Conservation (phyloP, 2,797 vertebrate genomes). For the Enteromius fasciolatus region DNA sequence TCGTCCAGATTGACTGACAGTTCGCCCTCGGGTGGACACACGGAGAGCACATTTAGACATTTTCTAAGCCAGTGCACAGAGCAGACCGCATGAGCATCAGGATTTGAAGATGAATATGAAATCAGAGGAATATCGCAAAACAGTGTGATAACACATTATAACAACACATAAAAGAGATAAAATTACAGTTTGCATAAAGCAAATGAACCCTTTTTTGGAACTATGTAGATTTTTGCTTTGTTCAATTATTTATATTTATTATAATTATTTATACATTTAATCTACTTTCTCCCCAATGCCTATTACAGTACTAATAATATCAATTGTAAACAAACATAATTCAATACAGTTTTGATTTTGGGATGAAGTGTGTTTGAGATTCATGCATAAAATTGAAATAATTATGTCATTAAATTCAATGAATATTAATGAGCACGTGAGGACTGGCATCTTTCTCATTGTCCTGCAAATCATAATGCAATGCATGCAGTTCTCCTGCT, state of each 20-base stretch:
- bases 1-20: neutral
- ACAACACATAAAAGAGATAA: neutral
- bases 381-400: neutral
- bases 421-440: neutral
- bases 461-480: slow-evolving; percentile 14
- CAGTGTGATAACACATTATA: neutral
- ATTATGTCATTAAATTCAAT: neutral
- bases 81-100: neutral
- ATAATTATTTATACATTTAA: neutral
- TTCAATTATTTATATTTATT: neutral
- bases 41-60: slow-evolving; percentile 1
- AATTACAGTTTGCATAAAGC: neutral
- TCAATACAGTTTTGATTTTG: neutral
- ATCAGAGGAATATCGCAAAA: neutral
- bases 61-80: slow-evolving; percentile 5
- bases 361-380: neutral
- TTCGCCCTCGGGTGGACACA: neutral
- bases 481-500: neutral
- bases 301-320: neutral
- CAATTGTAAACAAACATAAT: neutral
- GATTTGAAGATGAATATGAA: neutral
- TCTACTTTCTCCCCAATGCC: neutral
- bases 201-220: neutral
- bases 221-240: neutral
- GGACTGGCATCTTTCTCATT: neutral